These are phyloP conservation scores for Epinotia ramella DNA, from an alignment of 2,888 invertebrate genomes.

Conservation along the genomic window DNA sequence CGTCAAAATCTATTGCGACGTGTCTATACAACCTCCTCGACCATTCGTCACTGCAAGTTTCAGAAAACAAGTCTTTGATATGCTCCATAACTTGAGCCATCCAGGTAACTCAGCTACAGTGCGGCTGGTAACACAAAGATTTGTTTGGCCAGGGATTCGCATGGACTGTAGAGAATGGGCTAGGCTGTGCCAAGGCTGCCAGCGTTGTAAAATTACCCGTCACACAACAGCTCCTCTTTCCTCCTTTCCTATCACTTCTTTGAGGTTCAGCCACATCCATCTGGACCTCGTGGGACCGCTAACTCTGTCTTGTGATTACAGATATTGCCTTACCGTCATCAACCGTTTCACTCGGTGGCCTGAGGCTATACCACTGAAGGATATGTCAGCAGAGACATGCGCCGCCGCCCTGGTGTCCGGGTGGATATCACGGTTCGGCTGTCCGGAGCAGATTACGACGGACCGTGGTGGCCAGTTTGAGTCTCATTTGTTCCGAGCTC, in stretches of 20 bases:
- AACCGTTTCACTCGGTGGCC: slow-evolving; percentile 64
- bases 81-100: slow-evolving; percentile 38
- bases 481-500: too few species aligned
- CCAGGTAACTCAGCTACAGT: slow-evolving; percentile 39
- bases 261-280: slow-evolving; percentile 57
- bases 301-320: slow-evolving; percentile 46
- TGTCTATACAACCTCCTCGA: not conserved
- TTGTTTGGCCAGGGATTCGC: slow-evolving; percentile 46
- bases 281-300: slow-evolving; percentile 54
- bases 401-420: slow-evolving; percentile 54
- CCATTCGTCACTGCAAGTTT: slow-evolving; percentile 36
- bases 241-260: slow-evolving; percentile 49
- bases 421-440: slow-evolving; percentile 65
- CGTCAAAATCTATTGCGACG: slow-evolving; percentile 12
- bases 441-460: slow-evolving; percentile 49
- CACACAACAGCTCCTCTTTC: slow-evolving; percentile 53
- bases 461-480: slow-evolving; percentile 51
- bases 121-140: slow-evolving; percentile 55
- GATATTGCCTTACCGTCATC: slow-evolving; percentile 53
- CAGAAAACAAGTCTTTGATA: slow-evolving; percentile 40
- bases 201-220: slow-evolving; percentile 55
- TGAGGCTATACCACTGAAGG: slow-evolving; percentile 56
- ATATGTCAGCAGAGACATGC: slow-evolving; percentile 57
- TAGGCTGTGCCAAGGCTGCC: slow-evolving; percentile 55
- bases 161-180: slow-evolving; percentile 56